A percentile compares a stretch with the other conserved stretches of the same genome.
Conservation (phyloP, 2,797 vertebrate genomes). For the Molothrus ater region DNA sequence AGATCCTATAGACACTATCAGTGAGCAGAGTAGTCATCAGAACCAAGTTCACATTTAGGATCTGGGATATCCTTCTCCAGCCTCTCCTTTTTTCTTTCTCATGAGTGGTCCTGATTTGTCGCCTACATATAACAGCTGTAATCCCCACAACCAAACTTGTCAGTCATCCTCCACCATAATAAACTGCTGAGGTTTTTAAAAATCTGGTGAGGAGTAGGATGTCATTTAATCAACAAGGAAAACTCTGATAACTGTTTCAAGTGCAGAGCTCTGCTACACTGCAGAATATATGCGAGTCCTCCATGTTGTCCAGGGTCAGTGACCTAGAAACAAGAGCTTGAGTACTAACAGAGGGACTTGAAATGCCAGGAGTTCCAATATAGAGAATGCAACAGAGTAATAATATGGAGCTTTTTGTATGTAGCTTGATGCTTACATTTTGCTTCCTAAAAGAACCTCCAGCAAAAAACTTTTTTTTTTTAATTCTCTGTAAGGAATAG, state of each 20-base stretch:
- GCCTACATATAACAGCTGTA: slow-evolving; percentile 5
- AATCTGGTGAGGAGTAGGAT: background rate
- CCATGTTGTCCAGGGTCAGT: slow-evolving; percentile 57
- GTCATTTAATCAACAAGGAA: slow-evolving; percentile 58
- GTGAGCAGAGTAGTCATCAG: background rate
- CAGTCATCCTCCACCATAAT: slow-evolving; percentile 49
- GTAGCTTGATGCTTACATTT: background rate
- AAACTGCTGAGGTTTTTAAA: slow-evolving; percentile 45
- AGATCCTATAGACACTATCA: background rate
- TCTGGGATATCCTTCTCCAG: background rate
- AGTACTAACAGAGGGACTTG: slow-evolving; percentile 31
- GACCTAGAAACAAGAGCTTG: slow-evolving; percentile 62
- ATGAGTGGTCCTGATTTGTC: background rate
- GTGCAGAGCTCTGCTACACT: slow-evolving; percentile 40
- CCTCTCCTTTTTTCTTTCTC: background rate
- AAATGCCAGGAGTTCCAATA: slow-evolving; percentile 65
- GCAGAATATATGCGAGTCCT: slow-evolving; percentile 19
- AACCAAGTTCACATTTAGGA: background rate
- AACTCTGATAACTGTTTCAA: slow-evolving; percentile 62
- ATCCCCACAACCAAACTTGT: slow-evolving; percentile 66
- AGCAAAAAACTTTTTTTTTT: background rate
- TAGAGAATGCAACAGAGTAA: slow-evolving; percentile 38
- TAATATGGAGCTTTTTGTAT: background rate
- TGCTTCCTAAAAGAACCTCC: background rate
- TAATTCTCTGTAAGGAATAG: background rate